Evolutionary conservation across 2,888 invertebrate species (phyloP).

Genomic region (Boloria euphrosyne): DNA sequence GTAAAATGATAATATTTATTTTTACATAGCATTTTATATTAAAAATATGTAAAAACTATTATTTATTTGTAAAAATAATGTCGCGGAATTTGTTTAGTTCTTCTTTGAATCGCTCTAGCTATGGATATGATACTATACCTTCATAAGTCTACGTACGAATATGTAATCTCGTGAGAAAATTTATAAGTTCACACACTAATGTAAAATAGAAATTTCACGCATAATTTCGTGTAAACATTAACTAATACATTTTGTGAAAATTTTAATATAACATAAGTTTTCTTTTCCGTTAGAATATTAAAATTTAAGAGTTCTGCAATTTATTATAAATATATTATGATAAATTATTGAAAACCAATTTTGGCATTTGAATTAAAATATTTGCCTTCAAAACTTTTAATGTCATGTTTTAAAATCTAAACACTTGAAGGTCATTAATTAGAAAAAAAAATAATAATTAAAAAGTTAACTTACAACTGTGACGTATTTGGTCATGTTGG

Average conservation of each 20-base stretch:
- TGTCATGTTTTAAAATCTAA: too few species aligned
- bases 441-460: conserved; percentile 12
- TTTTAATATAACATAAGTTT: too few species aligned
- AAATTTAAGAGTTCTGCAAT: too few species aligned
- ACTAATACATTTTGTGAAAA: conserved; percentile 1
- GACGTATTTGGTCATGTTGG: conserved; percentile 66
- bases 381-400: too few species aligned
- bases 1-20: too few species aligned
- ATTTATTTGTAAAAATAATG: too few species aligned
- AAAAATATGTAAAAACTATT: too few species aligned
- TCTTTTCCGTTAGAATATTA: too few species aligned
- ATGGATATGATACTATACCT: background rate
- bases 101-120: background rate
- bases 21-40: too few species aligned
- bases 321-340: too few species aligned
- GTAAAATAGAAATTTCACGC: conserved; percentile 10
- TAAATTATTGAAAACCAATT: too few species aligned
- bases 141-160: background rate
- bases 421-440: background rate
- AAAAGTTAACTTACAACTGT: conserved; percentile 66
- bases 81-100: background rate
- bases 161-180: conserved; percentile 3
- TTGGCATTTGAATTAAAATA: too few species aligned
- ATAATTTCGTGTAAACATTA: background rate
- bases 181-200: conserved; percentile 3